Evolutionary conservation across 2,888 invertebrate species (phyloP), one percentile per base, ranked within the genome.

Genomic region (Acholoe squamosa): DNA sequence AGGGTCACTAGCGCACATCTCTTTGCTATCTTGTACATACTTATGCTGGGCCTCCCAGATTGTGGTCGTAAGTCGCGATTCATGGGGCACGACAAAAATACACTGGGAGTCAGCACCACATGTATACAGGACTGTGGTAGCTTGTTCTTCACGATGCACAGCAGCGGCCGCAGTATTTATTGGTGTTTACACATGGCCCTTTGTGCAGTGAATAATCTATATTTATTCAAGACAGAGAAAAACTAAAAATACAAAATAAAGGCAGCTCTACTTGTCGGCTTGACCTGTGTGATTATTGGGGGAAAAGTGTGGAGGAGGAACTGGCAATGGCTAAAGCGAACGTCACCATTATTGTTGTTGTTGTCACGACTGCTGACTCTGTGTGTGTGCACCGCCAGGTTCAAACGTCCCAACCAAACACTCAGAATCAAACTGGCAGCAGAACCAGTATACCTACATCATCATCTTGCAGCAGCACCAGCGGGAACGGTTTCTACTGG

Each of bases 161-260:
- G 80, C n/a, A 80, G 86, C 19, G 54, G 52, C 31, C 86, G 31
- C 86, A 86, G 86, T 86, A 86, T 86, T 86, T 86, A 86, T 86
- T 86, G 54, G 52, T 86, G 56, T 54, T 54, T 25, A 86, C 86
- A 54, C 52, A 77, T 25, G 54, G 52, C 86, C 43, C 43, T 7
- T 43, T 43, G 56, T 86, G 86, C 25, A 7, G 52, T 86, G 86
- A 86, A 56, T 84, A 84, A 51, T 84, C 28, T 86, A 22, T 86
- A 86, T 86, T 86, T 86, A 86, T 86, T 86, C 86, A 54, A 86
- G 86, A 86, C 43, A 43, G 43, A 43, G 43, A 43, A 43, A 43
- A 43, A 43, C 3, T 10, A 7, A 43, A 43, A 43, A 43, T 7
- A 43, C 43, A 43, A 43, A n/a, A 43, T 43, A 86, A 76, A 84